A percentile compares a stretch with the other conserved stretches of the same genome.
Conservation (phyloP, 2,113 vertebrate species). For the Tychaedon coryphoeus region DNA sequence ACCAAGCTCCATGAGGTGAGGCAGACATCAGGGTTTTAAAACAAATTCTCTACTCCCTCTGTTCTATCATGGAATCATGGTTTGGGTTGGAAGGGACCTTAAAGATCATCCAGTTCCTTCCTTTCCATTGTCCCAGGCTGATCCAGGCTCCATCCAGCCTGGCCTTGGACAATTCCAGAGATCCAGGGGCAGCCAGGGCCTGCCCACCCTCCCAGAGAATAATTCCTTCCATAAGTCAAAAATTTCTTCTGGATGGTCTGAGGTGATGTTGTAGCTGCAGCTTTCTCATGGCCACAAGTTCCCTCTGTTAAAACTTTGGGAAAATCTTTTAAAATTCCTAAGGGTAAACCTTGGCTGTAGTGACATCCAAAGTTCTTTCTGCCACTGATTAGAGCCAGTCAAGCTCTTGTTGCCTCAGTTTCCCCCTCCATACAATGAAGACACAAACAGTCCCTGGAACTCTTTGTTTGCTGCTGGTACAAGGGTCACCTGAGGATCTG, state of each 20-base stretch:
- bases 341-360: neutral
- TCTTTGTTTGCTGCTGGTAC: neutral
- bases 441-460: neutral
- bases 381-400: neutral
- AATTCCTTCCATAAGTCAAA: neutral
- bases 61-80: neutral
- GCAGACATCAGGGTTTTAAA: neutral
- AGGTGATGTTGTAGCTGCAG: neutral
- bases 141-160: accelerated
- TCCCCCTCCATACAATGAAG: neutral
- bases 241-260: neutral
- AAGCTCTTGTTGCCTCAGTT: neutral
- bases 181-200: neutral
- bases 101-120: neutral
- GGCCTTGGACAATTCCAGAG: neutral
- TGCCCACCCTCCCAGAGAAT: neutral
- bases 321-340: neutral
- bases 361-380: neutral
- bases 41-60: neutral
- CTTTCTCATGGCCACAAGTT: neutral
- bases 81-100: neutral
- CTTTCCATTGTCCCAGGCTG: accelerated
- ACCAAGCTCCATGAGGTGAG: neutral
- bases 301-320: neutral
- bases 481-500: neutral